phyloP scores from a whole-genome alignment of 2,113 vertebrate species.

The Malurus alboscapulatus region DNA sequence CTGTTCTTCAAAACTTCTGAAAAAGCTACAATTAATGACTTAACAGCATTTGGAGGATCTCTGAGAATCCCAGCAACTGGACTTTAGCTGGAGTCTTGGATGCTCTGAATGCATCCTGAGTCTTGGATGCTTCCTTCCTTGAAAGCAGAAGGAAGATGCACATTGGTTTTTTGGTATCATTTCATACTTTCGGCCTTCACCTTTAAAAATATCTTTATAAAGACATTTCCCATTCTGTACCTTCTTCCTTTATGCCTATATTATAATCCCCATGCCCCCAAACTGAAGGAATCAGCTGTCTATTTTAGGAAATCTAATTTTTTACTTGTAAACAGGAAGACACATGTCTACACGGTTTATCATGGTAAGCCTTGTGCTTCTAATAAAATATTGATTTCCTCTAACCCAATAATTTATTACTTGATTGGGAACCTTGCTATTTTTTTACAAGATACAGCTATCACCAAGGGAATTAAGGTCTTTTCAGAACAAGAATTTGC shows the following conservation, averaged over 20 bases:
- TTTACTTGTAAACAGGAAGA: constrained; percentile 20
- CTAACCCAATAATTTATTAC: neutral
- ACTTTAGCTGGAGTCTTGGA: neutral
- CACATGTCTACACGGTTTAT: neutral
- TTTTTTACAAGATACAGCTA: neutral
- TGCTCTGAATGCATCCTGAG: neutral
- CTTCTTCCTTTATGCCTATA: neutral
- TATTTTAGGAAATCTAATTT: constrained; percentile 33
- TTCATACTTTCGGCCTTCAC: neutral
- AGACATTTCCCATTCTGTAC: neutral
- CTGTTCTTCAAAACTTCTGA: neutral
- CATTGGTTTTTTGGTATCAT: neutral
- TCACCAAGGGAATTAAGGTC: neutral
- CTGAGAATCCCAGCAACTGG: neutral
- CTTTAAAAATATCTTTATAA: neutral
- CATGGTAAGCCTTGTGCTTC: neutral
- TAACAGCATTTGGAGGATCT: neutral
- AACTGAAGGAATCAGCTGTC: neutral
- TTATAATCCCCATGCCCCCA: neutral
- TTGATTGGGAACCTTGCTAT: neutral
- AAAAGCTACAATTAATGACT: neutral
- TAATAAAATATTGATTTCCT: constrained; percentile 33
- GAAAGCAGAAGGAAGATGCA: neutral
- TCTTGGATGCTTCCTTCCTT: too few species aligned
- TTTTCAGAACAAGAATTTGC: neutral